A percentile compares a stretch with the other conserved stretches of the same genome.
These are phyloP conservation scores for Metopia argyrocephala DNA, from an alignment of 2,888 invertebrate genomes.

Conservation along the genomic window DNA sequence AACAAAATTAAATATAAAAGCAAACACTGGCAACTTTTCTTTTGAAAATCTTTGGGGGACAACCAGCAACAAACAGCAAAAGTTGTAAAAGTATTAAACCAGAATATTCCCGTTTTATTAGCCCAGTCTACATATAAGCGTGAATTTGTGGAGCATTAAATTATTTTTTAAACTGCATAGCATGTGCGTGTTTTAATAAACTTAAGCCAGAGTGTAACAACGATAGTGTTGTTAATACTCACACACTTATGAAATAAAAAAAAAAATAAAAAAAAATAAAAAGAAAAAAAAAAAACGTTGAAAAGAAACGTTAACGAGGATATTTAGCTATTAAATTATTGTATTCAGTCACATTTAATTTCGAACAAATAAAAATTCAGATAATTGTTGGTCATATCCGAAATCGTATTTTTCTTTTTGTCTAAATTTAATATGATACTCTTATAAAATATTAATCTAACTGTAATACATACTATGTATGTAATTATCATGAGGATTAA, in stretches of 20 bases:
- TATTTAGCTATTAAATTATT: slow-evolving; percentile 27
- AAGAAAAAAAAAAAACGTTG: not conserved
- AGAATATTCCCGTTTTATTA: slow-evolving; percentile 42
- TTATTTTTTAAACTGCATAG: slow-evolving; percentile 50
- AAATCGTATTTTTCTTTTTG: too few relatives aligned
- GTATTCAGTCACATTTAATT: not conserved
- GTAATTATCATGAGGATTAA: too few relatives aligned
- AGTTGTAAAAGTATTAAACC: not conserved
- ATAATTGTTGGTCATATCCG: not conserved
- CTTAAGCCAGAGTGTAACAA: not conserved
- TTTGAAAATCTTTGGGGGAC: not conserved
- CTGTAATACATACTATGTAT: too few relatives aligned
- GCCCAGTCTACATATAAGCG: slow-evolving; percentile 8
- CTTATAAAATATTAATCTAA: too few relatives aligned
- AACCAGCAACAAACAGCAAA: not conserved
- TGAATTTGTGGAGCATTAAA: slow-evolving; percentile 58
- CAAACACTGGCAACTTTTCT: slow-evolving; percentile 19
- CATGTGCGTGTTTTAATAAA: slow-evolving; percentile 55
- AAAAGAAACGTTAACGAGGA: slow-evolving; percentile 43
- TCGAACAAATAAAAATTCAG: too few relatives aligned
- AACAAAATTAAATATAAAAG: slow-evolving; percentile 8
- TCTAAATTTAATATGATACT: too few relatives aligned
- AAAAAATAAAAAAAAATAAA: not conserved
- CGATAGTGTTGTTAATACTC: not conserved
- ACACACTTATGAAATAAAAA: not conserved